phyloP scores from a whole-genome alignment of 2,113 vertebrate genomes.

The Cromileptes altivelis region DNA sequence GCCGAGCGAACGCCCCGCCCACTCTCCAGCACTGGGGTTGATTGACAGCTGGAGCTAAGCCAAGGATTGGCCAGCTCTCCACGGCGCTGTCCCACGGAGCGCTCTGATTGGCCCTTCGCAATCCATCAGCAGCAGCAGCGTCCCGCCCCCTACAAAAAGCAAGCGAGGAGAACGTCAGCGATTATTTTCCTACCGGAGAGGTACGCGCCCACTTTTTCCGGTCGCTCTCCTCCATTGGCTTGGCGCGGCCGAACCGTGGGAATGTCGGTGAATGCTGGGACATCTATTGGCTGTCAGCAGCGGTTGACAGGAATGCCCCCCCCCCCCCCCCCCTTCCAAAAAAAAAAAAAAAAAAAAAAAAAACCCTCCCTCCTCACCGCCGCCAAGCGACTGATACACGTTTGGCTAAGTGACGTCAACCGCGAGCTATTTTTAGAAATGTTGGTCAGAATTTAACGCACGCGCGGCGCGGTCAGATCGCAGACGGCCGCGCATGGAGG shows the following conservation, averaged over 20 bases:
- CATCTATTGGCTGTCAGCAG: slow-evolving; percentile 62
- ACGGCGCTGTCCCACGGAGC: not conserved
- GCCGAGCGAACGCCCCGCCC: slow-evolving; percentile 73
- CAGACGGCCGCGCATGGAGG: slow-evolving; percentile 47
- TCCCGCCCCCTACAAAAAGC: slow-evolving; percentile 52
- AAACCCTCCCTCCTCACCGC: not conserved
- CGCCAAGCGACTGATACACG: slow-evolving; percentile 67
- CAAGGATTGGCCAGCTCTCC: slow-evolving; percentile 60
- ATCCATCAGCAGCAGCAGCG: slow-evolving; percentile 48
- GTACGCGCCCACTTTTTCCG: slow-evolving; percentile 52
- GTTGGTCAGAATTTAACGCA: slow-evolving; percentile 79
- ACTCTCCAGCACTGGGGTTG: slow-evolving; percentile 21
- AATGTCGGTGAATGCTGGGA: slow-evolving; percentile 53
- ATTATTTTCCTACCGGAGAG: slow-evolving; percentile 71
- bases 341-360: slow-evolving; percentile 10
- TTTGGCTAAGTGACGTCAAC: slow-evolving; percentile 81
- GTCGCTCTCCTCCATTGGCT: slow-evolving; percentile 62
- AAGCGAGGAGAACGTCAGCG: slow-evolving; percentile 58
- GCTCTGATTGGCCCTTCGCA: slow-evolving; percentile 58
- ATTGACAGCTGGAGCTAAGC: slow-evolving; percentile 55
- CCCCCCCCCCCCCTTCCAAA: slow-evolving; percentile 17
- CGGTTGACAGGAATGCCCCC: slow-evolving; percentile 47
- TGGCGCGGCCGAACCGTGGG: slow-evolving; percentile 55
- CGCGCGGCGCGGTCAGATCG: slow-evolving; percentile 63
- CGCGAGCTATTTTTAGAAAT: slow-evolving; percentile 82